Conservation (phyloP, 2,113 vertebrate species). For the Oxyruncus cristatus region DNA sequence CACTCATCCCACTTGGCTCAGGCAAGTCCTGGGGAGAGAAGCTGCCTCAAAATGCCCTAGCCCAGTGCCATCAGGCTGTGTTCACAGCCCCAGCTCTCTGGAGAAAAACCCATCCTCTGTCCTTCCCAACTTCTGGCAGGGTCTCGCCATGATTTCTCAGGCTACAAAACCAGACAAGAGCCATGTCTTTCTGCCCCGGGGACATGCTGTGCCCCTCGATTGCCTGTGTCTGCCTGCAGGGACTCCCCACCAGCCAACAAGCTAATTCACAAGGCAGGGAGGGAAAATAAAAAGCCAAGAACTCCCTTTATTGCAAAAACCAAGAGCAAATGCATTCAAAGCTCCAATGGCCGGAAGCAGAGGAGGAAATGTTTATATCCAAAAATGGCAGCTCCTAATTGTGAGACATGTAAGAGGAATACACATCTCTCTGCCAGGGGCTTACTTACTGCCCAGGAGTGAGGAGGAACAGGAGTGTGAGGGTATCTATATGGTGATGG, state of each 20-base stretch:
- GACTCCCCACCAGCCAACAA: not conserved
- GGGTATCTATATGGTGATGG: not conserved
- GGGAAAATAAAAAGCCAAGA: not conserved
- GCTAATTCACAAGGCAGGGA: not conserved
- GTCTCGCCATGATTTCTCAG: not conserved
- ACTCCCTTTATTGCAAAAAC: not conserved
- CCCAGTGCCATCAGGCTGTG: not conserved
- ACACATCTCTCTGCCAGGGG: not conserved
- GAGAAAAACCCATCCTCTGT: not conserved
- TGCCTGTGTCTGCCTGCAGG: not conserved
- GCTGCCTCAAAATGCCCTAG: not conserved
- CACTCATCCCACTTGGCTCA: not conserved
- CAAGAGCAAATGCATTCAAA: not conserved
- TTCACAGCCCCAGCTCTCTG: not conserved
- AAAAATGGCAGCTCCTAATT: not conserved
- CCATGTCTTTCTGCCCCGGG: not conserved
- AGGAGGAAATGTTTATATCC: not conserved
- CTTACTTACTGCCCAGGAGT: fast-evolving
- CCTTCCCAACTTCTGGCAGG: not conserved
- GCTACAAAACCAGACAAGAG: not conserved
- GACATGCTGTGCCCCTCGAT: not conserved
- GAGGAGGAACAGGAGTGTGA: not conserved
- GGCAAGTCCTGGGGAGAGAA: not conserved
- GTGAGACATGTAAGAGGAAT: not conserved
- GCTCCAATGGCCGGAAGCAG: not conserved